Conservation (phyloP, 2,888 invertebrate species). For the Leptopilina syphax region DNA sequence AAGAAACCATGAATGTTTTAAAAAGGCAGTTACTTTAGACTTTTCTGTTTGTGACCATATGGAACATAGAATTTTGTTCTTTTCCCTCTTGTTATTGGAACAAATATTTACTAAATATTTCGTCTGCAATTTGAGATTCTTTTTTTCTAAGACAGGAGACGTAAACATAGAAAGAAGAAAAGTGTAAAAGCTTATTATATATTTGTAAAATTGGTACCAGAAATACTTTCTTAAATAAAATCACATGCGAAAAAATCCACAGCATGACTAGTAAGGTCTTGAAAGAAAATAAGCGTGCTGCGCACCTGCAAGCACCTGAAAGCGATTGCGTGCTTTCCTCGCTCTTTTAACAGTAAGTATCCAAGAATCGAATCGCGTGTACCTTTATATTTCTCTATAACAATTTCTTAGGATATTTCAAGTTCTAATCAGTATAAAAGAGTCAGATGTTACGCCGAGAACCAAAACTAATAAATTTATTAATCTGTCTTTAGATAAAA, state of each 20-base stretch:
- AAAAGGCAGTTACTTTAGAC: too few species aligned
- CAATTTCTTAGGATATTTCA: slow-evolving; percentile 6
- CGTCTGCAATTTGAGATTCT: too few species aligned
- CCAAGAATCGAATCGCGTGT: slow-evolving; percentile 56
- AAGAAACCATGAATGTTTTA: too few species aligned
- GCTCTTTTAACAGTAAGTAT: slow-evolving; percentile 51
- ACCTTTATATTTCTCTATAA: slow-evolving; percentile 38
- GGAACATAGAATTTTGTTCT: too few species aligned
- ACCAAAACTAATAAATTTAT: not conserved
- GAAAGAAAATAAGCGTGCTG: slow-evolving; percentile 30
- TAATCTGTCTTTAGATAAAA: too few species aligned
- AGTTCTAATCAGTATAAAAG: not conserved
- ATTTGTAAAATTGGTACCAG: not conserved
- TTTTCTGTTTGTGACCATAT: too few species aligned
- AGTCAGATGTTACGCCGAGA: slow-evolving; percentile 24
- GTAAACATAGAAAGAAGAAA: not conserved
- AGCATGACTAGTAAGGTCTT: not conserved
- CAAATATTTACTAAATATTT: too few species aligned
- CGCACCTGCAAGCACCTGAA: slow-evolving; percentile 47
- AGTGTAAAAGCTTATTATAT: not conserved
- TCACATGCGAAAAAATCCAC: not conserved
- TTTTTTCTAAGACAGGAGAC: not conserved
- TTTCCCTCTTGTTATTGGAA: too few species aligned
- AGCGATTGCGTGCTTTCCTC: slow-evolving; percentile 54
- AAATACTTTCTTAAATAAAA: not conserved